Conservation (phyloP, 2,797 vertebrate genomes). For the Mormyrus hasselquistii region DNA sequence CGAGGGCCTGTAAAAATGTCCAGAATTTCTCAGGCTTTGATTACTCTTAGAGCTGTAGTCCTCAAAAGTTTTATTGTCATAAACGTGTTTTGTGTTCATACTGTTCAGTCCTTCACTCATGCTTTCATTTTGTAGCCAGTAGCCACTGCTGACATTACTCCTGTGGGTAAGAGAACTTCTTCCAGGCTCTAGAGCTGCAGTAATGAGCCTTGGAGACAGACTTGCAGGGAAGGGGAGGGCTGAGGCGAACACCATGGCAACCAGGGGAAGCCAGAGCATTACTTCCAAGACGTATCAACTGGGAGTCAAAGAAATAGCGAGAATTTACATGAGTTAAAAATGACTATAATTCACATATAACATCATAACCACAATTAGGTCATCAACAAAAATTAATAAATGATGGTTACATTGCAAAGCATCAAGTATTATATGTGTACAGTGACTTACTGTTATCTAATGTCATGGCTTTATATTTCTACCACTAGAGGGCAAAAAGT, state of each 20-base stretch:
- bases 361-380: background rate
- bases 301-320: slow-evolving; percentile 22
- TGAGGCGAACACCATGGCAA: slow-evolving; percentile 81
- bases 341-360: background rate
- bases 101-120: background rate
- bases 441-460: background rate
- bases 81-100: background rate
- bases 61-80: background rate
- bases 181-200: slow-evolving; percentile 49
- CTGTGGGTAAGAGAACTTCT: slow-evolving; percentile 34
- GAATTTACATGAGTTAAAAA: slow-evolving; percentile 22
- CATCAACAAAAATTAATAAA: background rate
- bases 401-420: background rate
- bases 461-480: background rate
- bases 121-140: slow-evolving; percentile 32
- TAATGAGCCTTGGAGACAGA: slow-evolving; percentile 58
- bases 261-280: slow-evolving; percentile 82
- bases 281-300: slow-evolving; percentile 78
- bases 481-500: slow-evolving; percentile 32
- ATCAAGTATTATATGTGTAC: background rate
- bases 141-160: slow-evolving; percentile 37
- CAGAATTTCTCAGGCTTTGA: background rate
- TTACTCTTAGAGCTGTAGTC: slow-evolving; percentile 42
- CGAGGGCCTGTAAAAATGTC: slow-evolving; percentile 23
- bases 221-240: slow-evolving; percentile 70